A percentile compares a stretch with the other conserved stretches of the same genome.
Conservation (phyloP, 2,888 invertebrate genomes). For the Gnatocerus cornutus region DNA sequence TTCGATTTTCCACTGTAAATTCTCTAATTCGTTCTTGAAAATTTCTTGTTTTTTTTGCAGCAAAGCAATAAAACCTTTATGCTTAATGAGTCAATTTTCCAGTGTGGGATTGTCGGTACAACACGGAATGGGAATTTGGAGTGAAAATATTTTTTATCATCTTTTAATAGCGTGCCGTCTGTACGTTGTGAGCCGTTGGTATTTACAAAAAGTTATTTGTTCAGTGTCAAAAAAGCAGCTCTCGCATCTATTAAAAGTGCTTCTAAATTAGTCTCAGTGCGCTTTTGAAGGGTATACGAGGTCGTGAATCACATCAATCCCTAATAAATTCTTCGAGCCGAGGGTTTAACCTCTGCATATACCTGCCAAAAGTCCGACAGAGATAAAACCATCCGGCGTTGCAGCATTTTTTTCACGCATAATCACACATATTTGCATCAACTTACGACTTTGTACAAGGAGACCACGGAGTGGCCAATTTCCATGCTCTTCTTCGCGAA, state of each 20-base stretch:
- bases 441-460: constrained; percentile 53
- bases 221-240: constrained; percentile 16
- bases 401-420: constrained; percentile 47
- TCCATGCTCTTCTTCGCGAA: constrained; percentile 50
- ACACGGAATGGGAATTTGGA: too few relatives aligned
- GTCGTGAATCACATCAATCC: constrained; percentile 54
- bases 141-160: too few relatives aligned
- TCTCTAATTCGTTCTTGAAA: too few relatives aligned
- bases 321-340: constrained; percentile 38
- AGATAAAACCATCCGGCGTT: constrained; percentile 39
- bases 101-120: too few relatives aligned
- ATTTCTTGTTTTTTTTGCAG: too few relatives aligned
- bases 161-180: too few relatives aligned
- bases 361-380: constrained; percentile 42
- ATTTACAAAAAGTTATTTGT: constrained; percentile 7
- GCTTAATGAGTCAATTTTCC: too few relatives aligned
- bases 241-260: constrained; percentile 42
- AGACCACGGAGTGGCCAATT: constrained; percentile 53
- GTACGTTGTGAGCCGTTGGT: too few relatives aligned
- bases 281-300: constrained; percentile 56
- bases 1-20: too few relatives aligned
- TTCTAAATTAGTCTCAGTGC: constrained; percentile 44
- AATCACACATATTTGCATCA: constrained; percentile 54
- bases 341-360: constrained; percentile 23
- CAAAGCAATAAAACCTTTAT: too few relatives aligned